Conservation (phyloP, 2,797 vertebrate species). For the Parauchenoglanis ngamensis region DNA sequence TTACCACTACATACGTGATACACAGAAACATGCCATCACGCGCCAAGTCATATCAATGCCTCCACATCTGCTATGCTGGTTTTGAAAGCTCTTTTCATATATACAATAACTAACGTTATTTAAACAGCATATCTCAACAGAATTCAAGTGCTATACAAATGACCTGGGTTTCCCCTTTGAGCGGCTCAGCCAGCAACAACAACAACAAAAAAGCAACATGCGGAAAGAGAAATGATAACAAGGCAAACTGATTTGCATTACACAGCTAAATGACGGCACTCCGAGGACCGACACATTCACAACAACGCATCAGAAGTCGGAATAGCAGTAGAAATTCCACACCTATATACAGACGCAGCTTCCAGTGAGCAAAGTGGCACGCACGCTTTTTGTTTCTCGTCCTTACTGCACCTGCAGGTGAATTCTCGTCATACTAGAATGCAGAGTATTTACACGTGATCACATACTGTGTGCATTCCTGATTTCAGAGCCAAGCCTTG, state of each 20-base stretch:
- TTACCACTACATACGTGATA: background rate
- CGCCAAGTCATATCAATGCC: background rate
- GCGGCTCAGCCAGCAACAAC: background rate
- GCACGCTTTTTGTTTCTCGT: slow-evolving; percentile 2
- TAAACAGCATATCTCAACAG: background rate
- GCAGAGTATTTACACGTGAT: slow-evolving; percentile 19
- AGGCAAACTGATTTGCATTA: slow-evolving; percentile 40
- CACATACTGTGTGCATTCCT: slow-evolving; percentile 49
- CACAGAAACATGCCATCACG: background rate
- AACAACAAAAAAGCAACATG: background rate
- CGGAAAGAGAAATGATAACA: slow-evolving; percentile 7
- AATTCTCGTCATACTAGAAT: slow-evolving; percentile 65
- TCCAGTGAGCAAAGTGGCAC: background rate
- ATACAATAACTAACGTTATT: background rate
- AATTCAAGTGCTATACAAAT: slow-evolving; percentile 13
- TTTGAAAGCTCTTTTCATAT: background rate
- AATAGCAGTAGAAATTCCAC: background rate
- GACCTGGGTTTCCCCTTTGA: background rate
- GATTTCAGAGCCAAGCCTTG: slow-evolving; percentile 36
- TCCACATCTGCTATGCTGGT: background rate
- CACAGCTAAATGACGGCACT: background rate
- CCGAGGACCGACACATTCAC: background rate
- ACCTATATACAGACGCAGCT: background rate
- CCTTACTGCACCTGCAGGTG: slow-evolving; percentile 56
- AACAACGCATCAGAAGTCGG: background rate